Base-by-base conservation (phyloP, 2,888 invertebrate species). In the Drosophila percnosoma region DNA sequence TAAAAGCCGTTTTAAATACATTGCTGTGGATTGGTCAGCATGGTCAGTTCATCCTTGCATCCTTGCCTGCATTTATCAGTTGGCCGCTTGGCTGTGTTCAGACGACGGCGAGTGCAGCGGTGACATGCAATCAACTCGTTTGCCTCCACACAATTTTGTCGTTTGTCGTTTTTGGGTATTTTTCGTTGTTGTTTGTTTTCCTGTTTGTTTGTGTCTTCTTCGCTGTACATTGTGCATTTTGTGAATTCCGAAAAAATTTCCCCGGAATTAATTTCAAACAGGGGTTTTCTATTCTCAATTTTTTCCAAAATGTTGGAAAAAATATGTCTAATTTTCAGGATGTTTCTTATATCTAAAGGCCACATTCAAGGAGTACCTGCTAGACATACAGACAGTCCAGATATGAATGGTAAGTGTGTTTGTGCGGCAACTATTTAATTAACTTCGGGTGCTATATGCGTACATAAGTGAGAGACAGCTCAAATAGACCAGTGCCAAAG, bases 141-240 rank as follows among this genome's bases (percentile, higher is more conserved):
- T n/a, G 38, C 27, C n/a, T 13, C 54, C 54, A 38, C 36, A 55
- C 27, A 38, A 38, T 38, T 55, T 55, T 55, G 54, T 54, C 36
- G 54, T 38, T 55, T 55, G 10, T 34, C 38, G 36, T 13, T 27
- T 27, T 54, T 24, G 36, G 3, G 11, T 24, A 8, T 24, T 8
- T 45, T 45, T 24, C 33, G 45, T 15, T 45, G 45, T 45, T 45
- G 21, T 24, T 45, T 21, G 21, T 21, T 45, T 45, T 45, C 15
- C 45, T 7, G 13, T 13, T 45, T 21, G 21, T 18, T 60, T 51
- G 55, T 52, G 33, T 36, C 4, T 55, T 36, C 27, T 15, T 49
- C 61, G 21, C 29, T 62, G 69, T 27, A 5, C 27, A 6, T 29
- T 29, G 27, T 27, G 6, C 21, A 7, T 21, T 21, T 21, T 13